Evolutionary conservation across 2,888 invertebrate genomes (phyloP).

Genomic region (Macropis europaea): DNA sequence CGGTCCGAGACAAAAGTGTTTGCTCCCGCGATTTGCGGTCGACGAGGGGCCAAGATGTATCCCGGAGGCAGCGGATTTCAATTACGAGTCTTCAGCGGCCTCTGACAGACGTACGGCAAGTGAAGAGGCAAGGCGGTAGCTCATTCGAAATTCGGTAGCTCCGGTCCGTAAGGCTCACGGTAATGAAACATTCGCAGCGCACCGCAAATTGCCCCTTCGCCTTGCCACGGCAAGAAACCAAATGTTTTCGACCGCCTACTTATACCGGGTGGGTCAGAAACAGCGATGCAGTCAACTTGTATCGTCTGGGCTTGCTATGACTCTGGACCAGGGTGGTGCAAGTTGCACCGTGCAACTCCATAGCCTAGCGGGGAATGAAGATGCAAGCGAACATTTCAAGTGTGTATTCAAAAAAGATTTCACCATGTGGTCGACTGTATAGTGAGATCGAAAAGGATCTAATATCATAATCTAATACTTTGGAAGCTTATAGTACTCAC

Average conservation of each 20-base stretch:
- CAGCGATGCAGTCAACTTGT: too few species aligned
- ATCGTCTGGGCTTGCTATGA: too few species aligned
- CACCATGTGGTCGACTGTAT: too few species aligned
- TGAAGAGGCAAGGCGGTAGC: slow-evolving; percentile 69
- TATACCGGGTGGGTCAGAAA: too few species aligned
- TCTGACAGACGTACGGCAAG: slow-evolving; percentile 68
- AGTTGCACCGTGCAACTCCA: too few species aligned
- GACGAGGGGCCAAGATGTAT: slow-evolving; percentile 56
- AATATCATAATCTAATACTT: too few species aligned
- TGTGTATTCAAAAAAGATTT: too few species aligned
- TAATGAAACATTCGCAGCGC: slow-evolving; percentile 79
- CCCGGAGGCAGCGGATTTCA: slow-evolving; percentile 77
- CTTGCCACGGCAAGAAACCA: slow-evolving; percentile 67
- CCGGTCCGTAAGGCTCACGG: slow-evolving; percentile 71
- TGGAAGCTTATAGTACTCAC: too few species aligned
- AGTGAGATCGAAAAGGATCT: too few species aligned
- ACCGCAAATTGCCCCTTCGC: slow-evolving; percentile 78
- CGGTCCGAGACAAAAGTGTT: slow-evolving; percentile 77
- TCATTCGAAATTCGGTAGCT: slow-evolving; percentile 80
- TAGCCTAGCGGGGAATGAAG: too few species aligned
- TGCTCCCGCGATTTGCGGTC: slow-evolving; percentile 77
- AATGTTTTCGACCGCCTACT: slow-evolving; percentile 71
- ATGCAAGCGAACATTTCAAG: too few species aligned
- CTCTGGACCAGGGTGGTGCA: too few species aligned
- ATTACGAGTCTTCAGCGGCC: slow-evolving; percentile 76